Conservation (phyloP, 2,888 invertebrate species). For the Diaphora mendica region DNA sequence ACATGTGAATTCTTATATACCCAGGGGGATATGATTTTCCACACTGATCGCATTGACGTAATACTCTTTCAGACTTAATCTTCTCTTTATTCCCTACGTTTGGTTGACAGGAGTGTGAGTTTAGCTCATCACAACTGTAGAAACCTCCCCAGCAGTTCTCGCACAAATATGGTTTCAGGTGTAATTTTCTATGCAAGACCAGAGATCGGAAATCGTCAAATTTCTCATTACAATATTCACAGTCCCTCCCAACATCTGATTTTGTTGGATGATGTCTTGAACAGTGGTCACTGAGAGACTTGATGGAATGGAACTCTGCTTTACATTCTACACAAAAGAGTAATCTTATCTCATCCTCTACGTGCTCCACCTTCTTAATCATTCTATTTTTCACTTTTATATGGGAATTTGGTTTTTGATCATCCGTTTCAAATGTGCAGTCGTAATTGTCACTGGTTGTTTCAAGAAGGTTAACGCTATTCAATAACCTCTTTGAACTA, state of each 20-base stretch:
- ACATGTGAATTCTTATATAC: slow-evolving; percentile 81
- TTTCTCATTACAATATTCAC: slow-evolving; percentile 80
- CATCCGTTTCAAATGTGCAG: slow-evolving; percentile 66
- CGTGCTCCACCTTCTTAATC: slow-evolving; percentile 43
- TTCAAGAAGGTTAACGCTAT: slow-evolving; percentile 54
- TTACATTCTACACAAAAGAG: slow-evolving; percentile 81
- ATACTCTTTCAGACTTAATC: slow-evolving; percentile 61
- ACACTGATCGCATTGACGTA: slow-evolving; percentile 81
- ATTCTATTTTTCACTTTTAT: slow-evolving; percentile 51
- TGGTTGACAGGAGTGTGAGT: slow-evolving; percentile 71
- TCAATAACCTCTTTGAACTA: slow-evolving; percentile 67
- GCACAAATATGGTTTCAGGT: slow-evolving; percentile 77
- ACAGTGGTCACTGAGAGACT: slow-evolving; percentile 72
- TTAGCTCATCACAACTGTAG: slow-evolving; percentile 62
- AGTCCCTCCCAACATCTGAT: slow-evolving; percentile 71
- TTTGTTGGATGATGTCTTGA: slow-evolving; percentile 69
- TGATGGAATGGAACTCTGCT: slow-evolving; percentile 66
- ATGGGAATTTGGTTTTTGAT: slow-evolving; percentile 54
- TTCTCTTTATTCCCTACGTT: slow-evolving; percentile 63
- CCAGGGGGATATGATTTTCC: slow-evolving; percentile 83
- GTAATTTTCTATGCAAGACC: slow-evolving; percentile 77
- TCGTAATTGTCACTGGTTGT: slow-evolving; percentile 64
- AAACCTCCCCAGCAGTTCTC: slow-evolving; percentile 82
- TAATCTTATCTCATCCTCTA: slow-evolving; percentile 53
- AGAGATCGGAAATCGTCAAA: slow-evolving; percentile 79